These are phyloP conservation scores for Sebastes itinus DNA, from an alignment of 2,797 vertebrate genomes.

Conservation along the genomic window DNA sequence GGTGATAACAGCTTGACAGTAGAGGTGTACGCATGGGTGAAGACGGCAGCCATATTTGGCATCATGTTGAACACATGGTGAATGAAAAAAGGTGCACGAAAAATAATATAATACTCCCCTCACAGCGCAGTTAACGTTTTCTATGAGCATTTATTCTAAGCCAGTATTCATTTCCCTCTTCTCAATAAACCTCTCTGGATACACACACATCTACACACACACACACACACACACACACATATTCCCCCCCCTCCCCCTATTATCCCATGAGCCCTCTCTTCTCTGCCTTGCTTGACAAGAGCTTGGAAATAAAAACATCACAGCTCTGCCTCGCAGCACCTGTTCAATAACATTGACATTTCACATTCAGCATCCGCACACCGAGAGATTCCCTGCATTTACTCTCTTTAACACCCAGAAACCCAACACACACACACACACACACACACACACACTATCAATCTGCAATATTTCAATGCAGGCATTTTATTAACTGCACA, in stretches of 20 bases:
- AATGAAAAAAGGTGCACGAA: constrained; percentile 31
- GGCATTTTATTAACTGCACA: constrained; percentile 35
- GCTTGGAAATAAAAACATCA: constrained; percentile 85
- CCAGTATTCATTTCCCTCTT: constrained; percentile 62
- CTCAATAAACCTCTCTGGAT: constrained; percentile 62
- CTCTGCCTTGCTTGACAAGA: constrained; percentile 77
- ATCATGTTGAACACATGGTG: constrained; percentile 30
- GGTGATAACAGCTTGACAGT: constrained; percentile 75
- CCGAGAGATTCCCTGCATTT: constrained; percentile 67
- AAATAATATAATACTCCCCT: constrained; percentile 43
- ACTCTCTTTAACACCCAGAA: constrained; percentile 72
- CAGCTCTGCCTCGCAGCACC: constrained; percentile 81
- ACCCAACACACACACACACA: constrained; percentile 34
- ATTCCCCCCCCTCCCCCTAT: constrained; percentile 53
- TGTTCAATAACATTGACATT: constrained; percentile 88
- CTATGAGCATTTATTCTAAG: constrained; percentile 67
- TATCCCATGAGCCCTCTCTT: constrained; percentile 80
- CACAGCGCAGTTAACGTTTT: constrained; percentile 64
- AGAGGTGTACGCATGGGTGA: constrained; percentile 64
- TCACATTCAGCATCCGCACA: constrained; percentile 79
- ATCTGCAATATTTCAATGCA: constrained; percentile 54
- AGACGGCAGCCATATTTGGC: constrained; percentile 57
- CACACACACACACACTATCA: constrained; percentile 17
- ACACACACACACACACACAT: constrained; percentile 15
- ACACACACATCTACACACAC: constrained; percentile 42